Evolutionary conservation across 2,888 invertebrate genomes (phyloP), one percentile per base, ranked within the genome.

Genomic region (Chrysolina oricalcia): DNA sequence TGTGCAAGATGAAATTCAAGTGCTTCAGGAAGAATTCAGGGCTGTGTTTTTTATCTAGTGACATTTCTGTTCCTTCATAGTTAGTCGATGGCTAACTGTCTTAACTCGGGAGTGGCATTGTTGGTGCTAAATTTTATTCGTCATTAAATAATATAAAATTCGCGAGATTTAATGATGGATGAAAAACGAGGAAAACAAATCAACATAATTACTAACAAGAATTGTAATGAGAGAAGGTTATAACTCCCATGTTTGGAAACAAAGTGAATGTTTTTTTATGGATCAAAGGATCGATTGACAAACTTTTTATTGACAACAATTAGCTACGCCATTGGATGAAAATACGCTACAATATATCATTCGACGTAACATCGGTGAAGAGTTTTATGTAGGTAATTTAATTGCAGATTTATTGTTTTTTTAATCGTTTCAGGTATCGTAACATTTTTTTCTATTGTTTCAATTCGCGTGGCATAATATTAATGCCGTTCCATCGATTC

Each of bases 371-470:
- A 43, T 43, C 41, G 27, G 15, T 65, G 65, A 46, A 5, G 19
- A 21, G 10, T 10, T 21, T 53, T 17, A 53, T 59, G 27, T 15
- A 1, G 27, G 5, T 6, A 41, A 64, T 15, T 13, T 23, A 23
- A 11, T 43, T 23, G 66, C 17, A n/a, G 13, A 46, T 48, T 59
- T 27, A 68, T 68, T 48, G 27, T 17, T 40, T 41, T 17, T 59
- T 41, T 56, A 2, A 8, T n/a, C n/a, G 10, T n/a, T 10, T n/a
- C 56, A 40, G 53, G 21, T 66, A 13, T 27, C 59, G 64, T 23
- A 46, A 56, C 35, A 73, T 73, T 68, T 68, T 68, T 67, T 63
- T 68, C 68, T 68, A 46, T 73, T 63, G 4, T 48, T 62, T 72
- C 66, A 66, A 70, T 59, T 43, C 15, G n/a, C 27, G n/a, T 46